phyloP scores from a whole-genome alignment of 1,140 invertebrate species.

The Drosophila kikkawai region DNA sequence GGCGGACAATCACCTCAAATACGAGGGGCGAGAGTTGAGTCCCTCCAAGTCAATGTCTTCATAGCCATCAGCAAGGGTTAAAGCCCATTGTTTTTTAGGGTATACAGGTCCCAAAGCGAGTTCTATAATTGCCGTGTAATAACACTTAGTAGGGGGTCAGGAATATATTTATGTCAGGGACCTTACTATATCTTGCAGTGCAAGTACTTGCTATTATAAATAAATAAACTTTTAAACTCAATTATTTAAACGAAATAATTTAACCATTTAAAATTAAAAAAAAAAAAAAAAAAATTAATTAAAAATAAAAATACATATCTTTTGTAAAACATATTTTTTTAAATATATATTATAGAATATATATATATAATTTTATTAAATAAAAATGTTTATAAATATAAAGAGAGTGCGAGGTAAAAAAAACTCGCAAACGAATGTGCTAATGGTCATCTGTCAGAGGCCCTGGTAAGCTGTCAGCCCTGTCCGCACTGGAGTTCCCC shows the following conservation, averaged over 20 bases:
- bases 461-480: slow-evolving; percentile 1
- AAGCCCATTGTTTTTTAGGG: background rate
- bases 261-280: no score
- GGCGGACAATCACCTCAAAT: slow-evolving; percentile 32
- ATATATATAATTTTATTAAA: no score
- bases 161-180: background rate
- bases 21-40: background rate
- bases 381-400: background rate
- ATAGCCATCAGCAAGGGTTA: background rate
- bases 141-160: background rate
- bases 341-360: no score
- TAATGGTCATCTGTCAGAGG: slow-evolving; percentile 1
- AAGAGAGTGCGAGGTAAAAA: background rate
- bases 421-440: no score
- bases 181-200: no score
- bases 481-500: background rate
- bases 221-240: background rate
- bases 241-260: no score
- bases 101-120: background rate
- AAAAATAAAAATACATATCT: no score
- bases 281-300: no score
- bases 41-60: slow-evolving; percentile 2
- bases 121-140: slow-evolving; percentile 13
- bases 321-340: no score
- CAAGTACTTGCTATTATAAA: background rate